phyloP scores from a whole-genome alignment of 2,888 invertebrate species.

The Pardosa pseudoannulata region DNA sequence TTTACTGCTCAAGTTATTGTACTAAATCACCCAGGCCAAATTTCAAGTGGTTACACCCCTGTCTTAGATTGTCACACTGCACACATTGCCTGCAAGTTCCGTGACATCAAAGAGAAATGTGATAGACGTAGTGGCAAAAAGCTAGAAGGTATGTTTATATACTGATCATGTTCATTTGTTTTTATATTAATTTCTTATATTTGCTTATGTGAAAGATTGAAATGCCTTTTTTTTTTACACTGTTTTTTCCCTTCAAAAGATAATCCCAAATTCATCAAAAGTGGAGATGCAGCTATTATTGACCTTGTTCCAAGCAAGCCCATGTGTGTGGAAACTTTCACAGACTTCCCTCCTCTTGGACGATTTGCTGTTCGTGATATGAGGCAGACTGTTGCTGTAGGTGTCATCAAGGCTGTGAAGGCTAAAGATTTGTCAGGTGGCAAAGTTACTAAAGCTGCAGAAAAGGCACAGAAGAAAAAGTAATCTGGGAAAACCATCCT shows the following conservation, averaged over 20 bases:
- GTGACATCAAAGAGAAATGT: slow-evolving; percentile 98
- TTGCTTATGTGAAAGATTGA: background rate
- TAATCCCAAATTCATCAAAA: slow-evolving; percentile 96
- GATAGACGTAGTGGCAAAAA: slow-evolving; percentile 95
- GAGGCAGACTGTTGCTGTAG: slow-evolving; percentile 99
- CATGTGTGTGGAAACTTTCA: slow-evolving; percentile 98
- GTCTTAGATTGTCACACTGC: slow-evolving; percentile 99
- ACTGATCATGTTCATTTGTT: background rate
- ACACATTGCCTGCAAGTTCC: slow-evolving; percentile 99
- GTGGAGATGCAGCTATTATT: slow-evolving; percentile 97
- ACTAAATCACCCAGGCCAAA: slow-evolving; percentile 99
- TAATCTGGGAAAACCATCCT: slow-evolving; percentile 79
- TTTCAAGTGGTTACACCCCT: slow-evolving; percentile 98
- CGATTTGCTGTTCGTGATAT: slow-evolving; percentile 99
- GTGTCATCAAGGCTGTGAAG: slow-evolving; percentile 85
- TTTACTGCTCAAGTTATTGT: slow-evolving; percentile 99
- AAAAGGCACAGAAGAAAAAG: slow-evolving; percentile 98
- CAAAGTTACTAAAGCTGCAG: slow-evolving; percentile 99
- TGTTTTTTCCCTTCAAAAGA: slow-evolving; percentile 84
- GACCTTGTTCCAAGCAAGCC: slow-evolving; percentile 95
- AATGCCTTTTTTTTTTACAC: no score
- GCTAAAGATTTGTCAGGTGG: slow-evolving; percentile 92
- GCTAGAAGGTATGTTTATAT: slow-evolving; percentile 70
- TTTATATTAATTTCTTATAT: background rate
- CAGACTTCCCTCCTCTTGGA: slow-evolving; percentile 96